phyloP scores from a whole-genome alignment of 2,797 vertebrate genomes.

The Alfaro cultratus region DNA sequence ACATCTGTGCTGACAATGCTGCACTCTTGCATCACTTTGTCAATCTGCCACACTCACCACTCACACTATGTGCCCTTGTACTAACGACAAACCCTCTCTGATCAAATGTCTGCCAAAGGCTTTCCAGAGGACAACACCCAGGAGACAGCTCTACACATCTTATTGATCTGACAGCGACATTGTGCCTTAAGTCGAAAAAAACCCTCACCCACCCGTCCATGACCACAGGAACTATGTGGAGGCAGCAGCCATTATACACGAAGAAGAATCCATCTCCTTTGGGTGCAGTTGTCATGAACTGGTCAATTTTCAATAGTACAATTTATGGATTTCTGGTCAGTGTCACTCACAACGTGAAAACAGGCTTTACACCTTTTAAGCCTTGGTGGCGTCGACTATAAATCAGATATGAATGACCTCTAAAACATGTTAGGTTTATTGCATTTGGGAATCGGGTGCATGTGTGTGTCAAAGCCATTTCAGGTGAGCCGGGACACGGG shows the following conservation, averaged over 20 bases:
- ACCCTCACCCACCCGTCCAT: background rate
- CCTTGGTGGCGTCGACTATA: conserved; percentile 34
- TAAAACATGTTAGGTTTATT: conserved; percentile 63
- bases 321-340: conserved; percentile 59
- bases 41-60: conserved; percentile 20
- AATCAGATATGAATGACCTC: conserved; percentile 59
- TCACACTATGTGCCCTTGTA: conserved; percentile 28
- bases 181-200: conserved; percentile 33
- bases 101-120: conserved; percentile 45
- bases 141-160: conserved; percentile 43
- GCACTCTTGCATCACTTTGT: conserved; percentile 18
- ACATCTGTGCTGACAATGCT: conserved; percentile 7
- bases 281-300: conserved; percentile 49
- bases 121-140: conserved; percentile 50
- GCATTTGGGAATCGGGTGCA: conserved; percentile 38
- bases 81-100: conserved; percentile 38
- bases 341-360: conserved; percentile 47
- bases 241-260: conserved; percentile 24
- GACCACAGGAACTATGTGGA: conserved; percentile 31
- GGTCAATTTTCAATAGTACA: conserved; percentile 50
- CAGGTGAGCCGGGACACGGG: conserved; percentile 49
- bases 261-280: conserved; percentile 40
- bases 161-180: conserved; percentile 58
- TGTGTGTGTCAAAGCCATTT: conserved; percentile 45
- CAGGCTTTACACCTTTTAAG: conserved; percentile 35